Percentiles rank a stretch among this genome's conserved stretches.
These are phyloP conservation scores for Pangasianodon gigas DNA, from an alignment of 2,113 vertebrate species.

Conservation along the genomic window DNA sequence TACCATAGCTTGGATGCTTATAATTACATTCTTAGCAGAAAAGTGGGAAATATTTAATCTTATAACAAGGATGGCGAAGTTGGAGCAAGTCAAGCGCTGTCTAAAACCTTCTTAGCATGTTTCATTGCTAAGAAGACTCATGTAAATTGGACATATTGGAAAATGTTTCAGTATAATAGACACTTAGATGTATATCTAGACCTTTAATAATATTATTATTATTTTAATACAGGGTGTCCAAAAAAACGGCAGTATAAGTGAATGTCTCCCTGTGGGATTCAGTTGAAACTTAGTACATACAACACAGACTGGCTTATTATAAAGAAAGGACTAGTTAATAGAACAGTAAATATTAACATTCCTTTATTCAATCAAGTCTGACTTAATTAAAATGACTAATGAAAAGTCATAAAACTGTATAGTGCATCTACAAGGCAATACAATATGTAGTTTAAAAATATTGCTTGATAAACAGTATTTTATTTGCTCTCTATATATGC, in stretches of 20 bases:
- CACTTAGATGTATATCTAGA: not conserved
- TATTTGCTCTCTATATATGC: slow-evolving; percentile 60
- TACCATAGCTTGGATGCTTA: too few species aligned
- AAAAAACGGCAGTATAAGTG: not conserved
- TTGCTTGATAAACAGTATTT: slow-evolving; percentile 66
- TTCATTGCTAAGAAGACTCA: not conserved
- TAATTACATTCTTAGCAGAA: not conserved
- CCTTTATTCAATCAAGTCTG: slow-evolving; percentile 54
- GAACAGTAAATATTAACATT: slow-evolving; percentile 46
- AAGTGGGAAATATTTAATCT: not conserved
- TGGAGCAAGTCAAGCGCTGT: not conserved
- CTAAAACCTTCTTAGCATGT: not conserved
- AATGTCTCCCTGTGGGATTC: not conserved
- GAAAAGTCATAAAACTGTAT: slow-evolving; percentile 65
- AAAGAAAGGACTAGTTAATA: not conserved
- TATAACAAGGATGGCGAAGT: not conserved
- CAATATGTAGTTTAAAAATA: slow-evolving; percentile 54
- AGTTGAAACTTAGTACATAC: not conserved
- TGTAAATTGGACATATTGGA: not conserved
- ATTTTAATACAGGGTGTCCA: not conserved
- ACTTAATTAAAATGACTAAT: slow-evolving; percentile 63
- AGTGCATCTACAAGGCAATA: not conserved
- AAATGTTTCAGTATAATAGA: not conserved
- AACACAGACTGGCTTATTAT: slow-evolving; percentile 1
- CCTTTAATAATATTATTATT: not conserved